Base-by-base conservation (phyloP, 2,797 vertebrate genomes). In the Neostethus bicornis region DNA sequence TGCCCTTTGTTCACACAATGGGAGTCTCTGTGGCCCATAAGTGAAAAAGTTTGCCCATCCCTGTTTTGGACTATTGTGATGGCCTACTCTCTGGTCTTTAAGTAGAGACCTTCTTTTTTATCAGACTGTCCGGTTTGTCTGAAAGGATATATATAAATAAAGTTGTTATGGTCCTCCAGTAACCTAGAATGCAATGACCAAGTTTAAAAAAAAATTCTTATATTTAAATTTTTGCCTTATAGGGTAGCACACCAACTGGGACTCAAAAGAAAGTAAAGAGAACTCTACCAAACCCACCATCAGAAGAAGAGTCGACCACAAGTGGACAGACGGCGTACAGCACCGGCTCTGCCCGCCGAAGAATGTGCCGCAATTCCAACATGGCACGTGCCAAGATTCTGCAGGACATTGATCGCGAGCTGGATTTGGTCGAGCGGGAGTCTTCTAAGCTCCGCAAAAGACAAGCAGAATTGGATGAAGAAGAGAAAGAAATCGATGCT, bases 401-500 rank as follows among this genome's bases (percentile, higher is more conserved):
- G 42, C 97, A 99, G 83, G 97, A 99, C 81, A 99, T 99, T 80
- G 97, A 99, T 82, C 93, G 96, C 68, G 97, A 99, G 81, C 89
- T 99, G 44, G 93, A 99, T 77, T 84, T 99, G 32, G 97, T 99
- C 0, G 97, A 99, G 80, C 92, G 97, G 5, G 97, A 99, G 80
- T 99, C 97, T 34, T 98, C 97, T 32, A 99, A 99, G 63, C 94
- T 99, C 45, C 93, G 97, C 26, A 98, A 99, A 85, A 96, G 96
- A 69, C 97, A 99, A 83, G 97, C 97, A 50, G 97, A 99, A 82
- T 85, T 99, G 54, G 97, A 99, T 79, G 97, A 99, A 72, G 97
- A 99, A 70, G 97, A 99, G 81, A 99, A 99, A 81, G 97, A 99
- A 87, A 99, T 99, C 26, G 97, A 99, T 81, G 97, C 97, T 70